A percentile compares a stretch with the other conserved stretches of the same genome.
Evolutionary conservation across 2,113 vertebrate species (phyloP).

Genomic region (Hemicordylus capensis): DNA sequence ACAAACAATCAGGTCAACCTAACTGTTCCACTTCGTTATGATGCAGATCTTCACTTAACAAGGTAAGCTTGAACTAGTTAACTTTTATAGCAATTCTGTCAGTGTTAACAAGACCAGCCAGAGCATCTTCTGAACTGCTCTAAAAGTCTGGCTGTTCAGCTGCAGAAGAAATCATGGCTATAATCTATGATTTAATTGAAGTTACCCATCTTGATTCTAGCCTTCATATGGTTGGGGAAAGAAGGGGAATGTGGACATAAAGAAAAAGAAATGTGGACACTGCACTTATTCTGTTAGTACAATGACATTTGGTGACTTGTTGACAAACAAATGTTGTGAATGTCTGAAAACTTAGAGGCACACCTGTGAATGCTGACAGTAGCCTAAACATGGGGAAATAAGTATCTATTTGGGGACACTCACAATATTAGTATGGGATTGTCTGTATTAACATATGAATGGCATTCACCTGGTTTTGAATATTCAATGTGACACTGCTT

Average conservation of each 20-base stretch:
- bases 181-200: background rate
- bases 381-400: background rate
- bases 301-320: background rate
- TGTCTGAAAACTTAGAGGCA: background rate
- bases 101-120: background rate
- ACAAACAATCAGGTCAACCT: constrained; percentile 80
- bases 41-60: constrained; percentile 85
- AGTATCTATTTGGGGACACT: background rate
- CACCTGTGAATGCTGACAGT: background rate
- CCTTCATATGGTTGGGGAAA: background rate
- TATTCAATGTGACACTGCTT: background rate
- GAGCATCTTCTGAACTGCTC: background rate
- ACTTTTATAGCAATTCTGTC: background rate
- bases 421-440: background rate
- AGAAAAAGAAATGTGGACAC: background rate
- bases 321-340: background rate
- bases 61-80: constrained; percentile 71
- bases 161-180: background rate
- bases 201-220: background rate
- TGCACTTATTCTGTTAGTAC: background rate
- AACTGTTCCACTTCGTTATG: constrained; percentile 81
- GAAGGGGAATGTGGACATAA: background rate
- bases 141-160: background rate
- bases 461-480: background rate
- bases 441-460: background rate